Evolutionary conservation across 2,888 invertebrate species (phyloP), one percentile per base, ranked within the genome.

Genomic region (Lathronympha strigana): DNA sequence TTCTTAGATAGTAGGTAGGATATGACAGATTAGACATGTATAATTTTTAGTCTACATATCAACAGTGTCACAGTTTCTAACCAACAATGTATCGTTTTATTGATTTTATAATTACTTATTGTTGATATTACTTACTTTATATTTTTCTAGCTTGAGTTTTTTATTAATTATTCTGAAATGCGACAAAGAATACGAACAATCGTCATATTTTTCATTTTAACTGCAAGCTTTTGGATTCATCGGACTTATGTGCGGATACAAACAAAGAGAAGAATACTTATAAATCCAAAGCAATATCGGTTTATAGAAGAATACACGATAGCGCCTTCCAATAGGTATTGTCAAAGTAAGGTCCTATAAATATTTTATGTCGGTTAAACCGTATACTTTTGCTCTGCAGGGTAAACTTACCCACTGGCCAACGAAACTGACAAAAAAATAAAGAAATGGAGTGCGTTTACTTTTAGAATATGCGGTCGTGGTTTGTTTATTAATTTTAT

Each of bases 171-270:
- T 33, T 11, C 11, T 11, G n/a, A 33, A 33, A 33, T 33, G 33
- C 1, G 9, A 3, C 9, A 11, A 33, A 33, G 11, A 9, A 0
- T 1, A 8, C 9, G 33, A 11, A 11, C 33, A 11, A 21, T 74
- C 13, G 54, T 72, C 47, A 36, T 77, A 47, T 66, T 83, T 40
- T 73, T 73, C 36, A 66, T 81, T 67, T 53, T 76, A 13, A 73
- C 75, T 62, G n/a, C 86, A 57, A 69, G 79, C 31, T 71, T 76
- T 68, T 88, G 85, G 86, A 74, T 84, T 13, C 81, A 83, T 69
- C 83, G 82, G 77, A 83, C n/a, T n/a, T n/a, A 78, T 73, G 75
- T 66, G 70, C 63, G 17, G 80, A 83, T 74, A 13, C 77, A 73
- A 19, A 9, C 9, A 25, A 78, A 76, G 62, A 71, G 77, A 23